A percentile compares a stretch with the other conserved stretches of the same genome.
phyloP scores from a whole-genome alignment of 2,888 invertebrate species.

The Bembecia ichneumoniformis region DNA sequence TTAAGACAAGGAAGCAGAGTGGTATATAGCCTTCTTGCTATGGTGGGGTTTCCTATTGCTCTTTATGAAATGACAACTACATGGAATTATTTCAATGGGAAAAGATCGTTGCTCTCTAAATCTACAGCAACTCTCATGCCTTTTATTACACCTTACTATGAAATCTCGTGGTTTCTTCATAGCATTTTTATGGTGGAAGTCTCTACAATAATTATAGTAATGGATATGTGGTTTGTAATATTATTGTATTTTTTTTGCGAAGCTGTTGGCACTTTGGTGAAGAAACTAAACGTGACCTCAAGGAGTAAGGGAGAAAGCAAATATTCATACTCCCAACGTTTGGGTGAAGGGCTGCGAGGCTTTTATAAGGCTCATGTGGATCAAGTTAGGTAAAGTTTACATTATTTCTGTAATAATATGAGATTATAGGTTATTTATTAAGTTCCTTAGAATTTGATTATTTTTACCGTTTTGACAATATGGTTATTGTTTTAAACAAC shows the following conservation, averaged over 20 bases:
- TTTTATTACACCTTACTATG: constrained; percentile 39
- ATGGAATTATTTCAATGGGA: constrained; percentile 32
- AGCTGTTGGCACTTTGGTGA: constrained; percentile 27
- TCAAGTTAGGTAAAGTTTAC: constrained; percentile 28
- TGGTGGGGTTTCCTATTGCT: constrained; percentile 22
- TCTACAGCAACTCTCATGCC: constrained; percentile 43
- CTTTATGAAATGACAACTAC: constrained; percentile 28
- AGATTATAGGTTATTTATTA: too few relatives aligned
- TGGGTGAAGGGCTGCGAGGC: constrained; percentile 25
- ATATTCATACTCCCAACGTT: constrained; percentile 21
- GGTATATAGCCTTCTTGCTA: constrained; percentile 17
- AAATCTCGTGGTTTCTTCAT: constrained; percentile 38
- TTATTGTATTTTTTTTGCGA: constrained; percentile 31
- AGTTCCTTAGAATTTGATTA: background rate
- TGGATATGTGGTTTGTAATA: constrained; percentile 45
- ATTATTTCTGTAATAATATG: background rate
- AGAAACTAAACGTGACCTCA: constrained; percentile 19
- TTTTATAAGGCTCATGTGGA: constrained; percentile 35
- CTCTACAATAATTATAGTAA: constrained; percentile 22
- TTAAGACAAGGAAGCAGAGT: constrained; percentile 19
- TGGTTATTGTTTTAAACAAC: too few relatives aligned
- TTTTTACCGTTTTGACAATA: background rate
- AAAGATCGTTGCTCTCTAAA: constrained; percentile 30
- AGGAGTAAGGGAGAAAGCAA: constrained; percentile 15
- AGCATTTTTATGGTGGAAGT: constrained; percentile 28